Conservation (phyloP, 2,888 invertebrate species). For the Epirrhoe tristata region DNA sequence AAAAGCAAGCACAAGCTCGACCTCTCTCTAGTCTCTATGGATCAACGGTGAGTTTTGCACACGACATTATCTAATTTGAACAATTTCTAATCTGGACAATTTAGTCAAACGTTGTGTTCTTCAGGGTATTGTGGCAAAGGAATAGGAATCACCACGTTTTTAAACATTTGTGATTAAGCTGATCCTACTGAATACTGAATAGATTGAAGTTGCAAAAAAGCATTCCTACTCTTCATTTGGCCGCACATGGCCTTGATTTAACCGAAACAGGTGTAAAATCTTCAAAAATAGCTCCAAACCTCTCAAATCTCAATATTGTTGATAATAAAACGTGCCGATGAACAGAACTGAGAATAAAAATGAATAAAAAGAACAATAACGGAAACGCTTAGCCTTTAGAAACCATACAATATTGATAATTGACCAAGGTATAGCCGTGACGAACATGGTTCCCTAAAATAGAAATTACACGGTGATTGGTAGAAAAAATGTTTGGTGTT, state of each 20-base stretch:
- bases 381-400: slow-evolving; percentile 48
- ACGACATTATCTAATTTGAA: not conserved
- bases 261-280: not conserved
- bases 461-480: slow-evolving; percentile 46
- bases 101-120: no score
- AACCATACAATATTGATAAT: slow-evolving; percentile 60
- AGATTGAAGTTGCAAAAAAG: no score
- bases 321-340: slow-evolving; percentile 43
- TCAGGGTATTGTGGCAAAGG: no score
- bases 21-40: slow-evolving; percentile 98
- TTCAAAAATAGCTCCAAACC: slow-evolving; percentile 11
- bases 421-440: slow-evolving; percentile 48
- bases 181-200: no score
- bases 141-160: no score
- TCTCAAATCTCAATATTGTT: slow-evolving; percentile 36
- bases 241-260: not conserved
- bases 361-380: slow-evolving; percentile 42
- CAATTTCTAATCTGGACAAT: no score
- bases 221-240: not conserved
- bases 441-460: slow-evolving; percentile 52
- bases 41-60: slow-evolving; percentile 89
- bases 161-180: no score
- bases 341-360: slow-evolving; percentile 37
- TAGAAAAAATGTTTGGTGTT: slow-evolving; percentile 37
- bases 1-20: slow-evolving; percentile 99